Base-by-base conservation (phyloP, 1,140 invertebrate genomes). In the Phymorhynchus buccinoides region DNA sequence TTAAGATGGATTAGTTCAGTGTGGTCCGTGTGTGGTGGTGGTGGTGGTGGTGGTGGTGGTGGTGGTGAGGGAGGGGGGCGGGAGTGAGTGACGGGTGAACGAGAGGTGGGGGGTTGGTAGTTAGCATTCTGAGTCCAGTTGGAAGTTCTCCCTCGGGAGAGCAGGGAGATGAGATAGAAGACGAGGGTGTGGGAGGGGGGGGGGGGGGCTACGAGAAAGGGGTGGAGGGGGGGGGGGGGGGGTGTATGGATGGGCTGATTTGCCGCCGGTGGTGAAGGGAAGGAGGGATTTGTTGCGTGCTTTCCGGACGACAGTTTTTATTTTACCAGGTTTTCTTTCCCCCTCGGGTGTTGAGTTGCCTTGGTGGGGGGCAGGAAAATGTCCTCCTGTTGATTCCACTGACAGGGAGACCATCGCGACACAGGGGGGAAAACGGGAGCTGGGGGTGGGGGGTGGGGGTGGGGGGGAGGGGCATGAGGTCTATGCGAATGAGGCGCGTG, bases 201-300 rank as follows among this genome's bases (percentile, higher is more conserved):
- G 56, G 56, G 22, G 14, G 18, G 18, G 44, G 44, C 6, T 6
- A 48, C 7, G 44, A 48, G 44, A 48, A 18, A 18, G 6, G 44
- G 44, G 44, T 9, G 7, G 44, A 48, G 56, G 56, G 0, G 56
- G 56, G 22, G 22, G 1, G 1, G 56, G 56, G 56, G 56, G 56
- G 1, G 56, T 0, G 48, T 18, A 52, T 9, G 48, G 48, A 52
- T 14, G 48, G 48, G 48, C 48, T 52, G 48, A 62, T 62, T 22
- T 62, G 14, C 56, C n/a, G 14, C 56, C n/a, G 56, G 56, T 27
- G n/a, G 56, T 62, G 56, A 62, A 27, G 22, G 56, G 56, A 62
- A n/a, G n/a, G 18, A 62, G 56, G 56, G 56, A 62, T 62, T 62
- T 62, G 56, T 62, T 62, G 56, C 56, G 56, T 62, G 56, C 56